Conservation (phyloP, 1,140 invertebrate species). For the Brachionus rubens region DNA sequence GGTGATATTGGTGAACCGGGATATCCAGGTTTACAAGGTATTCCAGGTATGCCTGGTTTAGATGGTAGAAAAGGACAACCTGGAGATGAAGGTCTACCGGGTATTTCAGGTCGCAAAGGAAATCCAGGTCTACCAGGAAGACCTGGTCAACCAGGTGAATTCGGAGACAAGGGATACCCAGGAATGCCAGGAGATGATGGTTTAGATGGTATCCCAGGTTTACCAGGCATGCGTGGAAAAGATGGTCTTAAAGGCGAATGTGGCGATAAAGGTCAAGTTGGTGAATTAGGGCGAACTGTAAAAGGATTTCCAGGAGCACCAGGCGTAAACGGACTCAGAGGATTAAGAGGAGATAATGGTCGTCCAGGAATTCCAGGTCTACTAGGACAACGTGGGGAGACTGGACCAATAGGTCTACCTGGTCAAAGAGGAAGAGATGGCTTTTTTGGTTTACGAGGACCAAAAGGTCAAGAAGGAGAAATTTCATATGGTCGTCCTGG, state of each 20-base stretch:
- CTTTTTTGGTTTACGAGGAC: not conserved
- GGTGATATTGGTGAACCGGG: not conserved
- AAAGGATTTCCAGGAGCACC: constrained; percentile 6
- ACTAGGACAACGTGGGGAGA: not conserved
- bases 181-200: not conserved
- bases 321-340: not conserved
- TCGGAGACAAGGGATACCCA: constrained; percentile 18
- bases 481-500: not conserved
- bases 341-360: constrained; percentile 8
- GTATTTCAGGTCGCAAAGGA: constrained; percentile 6
- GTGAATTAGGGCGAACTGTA: not conserved
- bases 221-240: constrained; percentile 1
- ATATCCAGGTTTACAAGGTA: not conserved
- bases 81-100: not conserved
- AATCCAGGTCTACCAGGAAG: constrained; percentile 8
- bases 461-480: constrained; percentile 18
- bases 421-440: not conserved
- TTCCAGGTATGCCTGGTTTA: constrained; percentile 11
- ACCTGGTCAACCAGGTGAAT: not conserved
- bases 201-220: not conserved
- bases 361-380: not conserved
- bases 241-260: not conserved
- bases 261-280: constrained; percentile 14
- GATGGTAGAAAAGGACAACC: constrained; percentile 27
- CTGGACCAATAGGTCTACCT: not conserved